Evolutionary conservation across 2,113 vertebrate genomes (phyloP).

Genomic region (Rhagologus leucostigma): DNA sequence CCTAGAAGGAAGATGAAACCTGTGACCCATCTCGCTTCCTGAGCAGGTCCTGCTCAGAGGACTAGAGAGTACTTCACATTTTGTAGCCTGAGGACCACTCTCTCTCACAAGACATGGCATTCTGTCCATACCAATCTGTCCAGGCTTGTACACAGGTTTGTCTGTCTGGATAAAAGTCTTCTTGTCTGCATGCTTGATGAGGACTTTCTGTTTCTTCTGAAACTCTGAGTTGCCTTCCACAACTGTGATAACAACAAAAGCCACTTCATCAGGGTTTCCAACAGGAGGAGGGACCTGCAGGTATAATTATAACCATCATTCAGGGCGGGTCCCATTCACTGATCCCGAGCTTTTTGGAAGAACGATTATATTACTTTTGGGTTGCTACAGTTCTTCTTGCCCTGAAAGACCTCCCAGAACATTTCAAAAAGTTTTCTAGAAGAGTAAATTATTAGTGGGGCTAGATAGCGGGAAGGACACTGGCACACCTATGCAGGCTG

Average conservation of each 20-base stretch:
- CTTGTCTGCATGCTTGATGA: conserved; percentile 19
- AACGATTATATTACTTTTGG: neutral
- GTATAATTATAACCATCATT: neutral
- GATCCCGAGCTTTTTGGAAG: neutral
- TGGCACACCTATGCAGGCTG: neutral
- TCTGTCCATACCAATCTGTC: conserved; percentile 45
- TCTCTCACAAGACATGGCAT: neutral
- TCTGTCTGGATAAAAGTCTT: conserved; percentile 60
- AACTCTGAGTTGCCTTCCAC: conserved; percentile 14
- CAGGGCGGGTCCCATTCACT: neutral
- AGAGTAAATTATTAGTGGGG: neutral
- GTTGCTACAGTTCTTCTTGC: neutral
- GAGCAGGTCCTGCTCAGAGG: neutral
- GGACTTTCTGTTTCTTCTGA: conserved; percentile 46
- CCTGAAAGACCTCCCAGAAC: neutral
- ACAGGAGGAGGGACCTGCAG: conserved; percentile 40
- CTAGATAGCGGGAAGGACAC: neutral
- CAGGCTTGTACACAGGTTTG: conserved; percentile 58
- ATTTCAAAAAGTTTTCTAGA: neutral
- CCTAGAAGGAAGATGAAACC: neutral
- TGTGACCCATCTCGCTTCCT: neutral
- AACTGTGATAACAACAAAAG: conserved; percentile 28
- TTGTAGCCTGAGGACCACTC: neutral
- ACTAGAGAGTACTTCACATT: neutral
- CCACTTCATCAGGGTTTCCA: conserved; percentile 37